phyloP scores from a whole-genome alignment of 2,113 vertebrate genomes.

The Collichthys lucidus region DNA sequence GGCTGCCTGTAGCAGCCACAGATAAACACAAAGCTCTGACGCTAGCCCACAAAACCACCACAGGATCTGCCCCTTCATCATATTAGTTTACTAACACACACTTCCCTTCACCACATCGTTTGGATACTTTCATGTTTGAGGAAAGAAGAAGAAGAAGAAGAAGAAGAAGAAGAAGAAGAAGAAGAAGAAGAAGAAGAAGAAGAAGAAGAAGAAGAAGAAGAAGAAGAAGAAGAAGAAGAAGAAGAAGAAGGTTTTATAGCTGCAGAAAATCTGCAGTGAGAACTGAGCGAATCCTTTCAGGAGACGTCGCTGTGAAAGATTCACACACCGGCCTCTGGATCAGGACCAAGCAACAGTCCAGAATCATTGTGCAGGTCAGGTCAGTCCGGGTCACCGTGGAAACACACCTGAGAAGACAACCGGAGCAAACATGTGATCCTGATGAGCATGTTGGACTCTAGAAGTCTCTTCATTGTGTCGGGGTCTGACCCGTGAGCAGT shows the following conservation, averaged over 20 bases:
- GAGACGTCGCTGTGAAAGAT: not conserved
- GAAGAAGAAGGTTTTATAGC: not conserved
- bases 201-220: too few relatives aligned
- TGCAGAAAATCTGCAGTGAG: not conserved
- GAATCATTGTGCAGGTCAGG: not conserved
- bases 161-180: too few relatives aligned
- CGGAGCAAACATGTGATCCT: not conserved
- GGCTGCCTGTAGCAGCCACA: too few relatives aligned
- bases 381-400: not conserved
- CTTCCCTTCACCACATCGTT: not conserved
- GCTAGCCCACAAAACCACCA: too few relatives aligned
- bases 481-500: too few relatives aligned
- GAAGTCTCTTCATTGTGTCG: too few relatives aligned
- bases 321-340: not conserved
- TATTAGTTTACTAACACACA: too few relatives aligned
- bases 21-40: too few relatives aligned
- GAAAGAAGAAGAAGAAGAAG: not conserved
- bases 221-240: too few relatives aligned
- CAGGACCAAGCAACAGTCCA: not conserved
- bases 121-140: too few relatives aligned
- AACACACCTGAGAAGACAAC: slow-evolving; percentile 15
- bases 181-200: not conserved
- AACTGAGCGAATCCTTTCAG: not conserved
- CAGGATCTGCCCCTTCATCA: too few relatives aligned
- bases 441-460: too few relatives aligned